Evolutionary conservation across 2,888 invertebrate genomes (phyloP).

Genomic region (Orthonevra nobilis): DNA sequence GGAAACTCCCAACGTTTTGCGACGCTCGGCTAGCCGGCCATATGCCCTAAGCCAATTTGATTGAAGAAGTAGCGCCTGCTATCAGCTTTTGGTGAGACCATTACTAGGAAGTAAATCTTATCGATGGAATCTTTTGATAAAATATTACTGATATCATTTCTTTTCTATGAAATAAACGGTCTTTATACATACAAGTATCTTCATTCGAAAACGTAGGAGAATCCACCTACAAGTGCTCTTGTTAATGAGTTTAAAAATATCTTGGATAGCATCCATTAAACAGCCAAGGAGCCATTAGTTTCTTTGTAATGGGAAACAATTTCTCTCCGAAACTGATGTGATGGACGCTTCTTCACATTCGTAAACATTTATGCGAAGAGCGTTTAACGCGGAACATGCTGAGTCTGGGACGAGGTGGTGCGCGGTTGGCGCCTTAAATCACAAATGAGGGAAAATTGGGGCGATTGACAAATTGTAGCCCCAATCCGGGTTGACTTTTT

Average conservation of each 20-base stretch:
- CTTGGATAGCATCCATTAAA: constrained; percentile 27
- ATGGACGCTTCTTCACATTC: constrained; percentile 5
- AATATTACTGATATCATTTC: too few species aligned
- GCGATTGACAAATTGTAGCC: background rate
- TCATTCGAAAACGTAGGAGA: background rate
- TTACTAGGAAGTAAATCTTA: constrained; percentile 29
- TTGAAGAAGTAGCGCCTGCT: constrained; percentile 3
- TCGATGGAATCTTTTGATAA: constrained; percentile 5
- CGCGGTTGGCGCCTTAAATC: background rate
- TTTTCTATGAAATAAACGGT: too few species aligned
- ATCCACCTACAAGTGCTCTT: background rate
- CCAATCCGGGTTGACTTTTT: too few species aligned
- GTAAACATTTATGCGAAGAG: constrained; percentile 12
- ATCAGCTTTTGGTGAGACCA: background rate
- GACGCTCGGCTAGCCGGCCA: background rate
- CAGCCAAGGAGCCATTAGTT: constrained; percentile 51
- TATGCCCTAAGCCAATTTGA: constrained; percentile 15
- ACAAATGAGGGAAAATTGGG: background rate
- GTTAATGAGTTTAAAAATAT: constrained; percentile 54
- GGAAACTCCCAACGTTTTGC: constrained; percentile 25
- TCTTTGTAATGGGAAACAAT: constrained; percentile 27
- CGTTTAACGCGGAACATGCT: constrained; percentile 3
- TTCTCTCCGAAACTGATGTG: background rate
- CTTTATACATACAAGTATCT: too few species aligned
- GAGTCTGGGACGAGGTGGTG: background rate